phyloP scores from a whole-genome alignment of 2,888 invertebrate species.

The Pycnomerus fuliginosus region DNA sequence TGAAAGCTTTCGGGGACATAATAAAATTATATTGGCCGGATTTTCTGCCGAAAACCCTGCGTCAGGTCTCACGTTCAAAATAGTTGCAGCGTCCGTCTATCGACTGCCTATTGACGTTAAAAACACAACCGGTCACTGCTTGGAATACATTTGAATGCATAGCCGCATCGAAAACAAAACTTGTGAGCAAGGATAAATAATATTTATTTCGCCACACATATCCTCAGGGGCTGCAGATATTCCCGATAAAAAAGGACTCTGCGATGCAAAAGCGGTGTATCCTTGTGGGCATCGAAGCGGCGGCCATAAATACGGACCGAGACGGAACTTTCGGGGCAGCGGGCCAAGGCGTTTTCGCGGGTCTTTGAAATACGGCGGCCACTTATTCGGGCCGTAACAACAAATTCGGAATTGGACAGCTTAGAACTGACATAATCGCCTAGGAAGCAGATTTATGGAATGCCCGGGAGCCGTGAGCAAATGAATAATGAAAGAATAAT shows the following conservation, averaged over 20 bases:
- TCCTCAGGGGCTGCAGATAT: conserved; percentile 21
- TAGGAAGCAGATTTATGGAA: conserved; percentile 16
- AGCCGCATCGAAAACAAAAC: conserved; percentile 17
- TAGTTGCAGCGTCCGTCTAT: too few species aligned
- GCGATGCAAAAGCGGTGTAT: conserved; percentile 26
- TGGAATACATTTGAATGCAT: conserved; percentile 15
- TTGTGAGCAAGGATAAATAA: conserved; percentile 22
- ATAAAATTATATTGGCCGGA: conserved; percentile 35
- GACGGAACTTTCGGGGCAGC: conserved; percentile 9
- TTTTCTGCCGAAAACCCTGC: too few species aligned
- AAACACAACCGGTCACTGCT: too few species aligned
- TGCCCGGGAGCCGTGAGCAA: too few species aligned
- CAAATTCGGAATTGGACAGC: conserved; percentile 19
- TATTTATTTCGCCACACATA: conserved; percentile 18
- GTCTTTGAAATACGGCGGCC: conserved; percentile 19
- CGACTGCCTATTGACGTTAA: too few species aligned
- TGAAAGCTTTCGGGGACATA: conserved; percentile 33
- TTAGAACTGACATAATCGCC: conserved; percentile 11
- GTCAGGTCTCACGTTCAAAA: too few species aligned
- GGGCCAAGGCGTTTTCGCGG: conserved; percentile 14
- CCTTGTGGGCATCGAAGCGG: conserved; percentile 25
- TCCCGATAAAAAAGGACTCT: conserved; percentile 24
- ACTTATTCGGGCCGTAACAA: conserved; percentile 13
- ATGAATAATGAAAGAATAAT: too few species aligned
- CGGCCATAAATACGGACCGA: conserved; percentile 19